Base-by-base conservation (phyloP, 2,113 vertebrate genomes). In the Macquaria australasica region DNA sequence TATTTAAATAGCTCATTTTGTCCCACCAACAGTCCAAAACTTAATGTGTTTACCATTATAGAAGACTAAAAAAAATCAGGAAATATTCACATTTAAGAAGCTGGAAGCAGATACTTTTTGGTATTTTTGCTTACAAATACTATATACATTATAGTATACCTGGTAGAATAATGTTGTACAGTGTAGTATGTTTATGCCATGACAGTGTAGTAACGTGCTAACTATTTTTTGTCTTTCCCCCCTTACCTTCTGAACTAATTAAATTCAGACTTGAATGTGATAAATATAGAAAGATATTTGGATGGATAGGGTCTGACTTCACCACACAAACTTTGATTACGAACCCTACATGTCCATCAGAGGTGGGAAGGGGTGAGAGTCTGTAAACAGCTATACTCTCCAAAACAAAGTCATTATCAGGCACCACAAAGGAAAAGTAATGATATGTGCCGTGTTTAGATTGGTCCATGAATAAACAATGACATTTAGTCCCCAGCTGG, bases 381-480 rank as follows among this genome's bases (percentile, higher is more conserved):
- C 5, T 48, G 3, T 73, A 25, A 80, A 71, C n/a, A 75, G 20
- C 16, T 31, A 34, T 34, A 34, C 66, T 79, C 28, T 63, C 18
- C 39, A 74, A 82, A 77, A 81, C 74, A 80, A 74, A 88, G 58
- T 58, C 15, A 72, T 83, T 53, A 79, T 25, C 67, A 74, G 45
- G 66, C 62, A 37, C 43, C 41, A 34, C 31, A 20, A 67, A 85
- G 43, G 9, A 39, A 84, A 81, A 81, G 63, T 77, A 84, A 85
- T 79, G 73, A 73, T 43, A 58, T 69, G 45, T 68, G 34, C 64
- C 48, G 21, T 8, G 21, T 84, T 88, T 72, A 76, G 74, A 82
- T 84, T 86, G 72, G 83, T 67, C 45, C 77, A 89, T 93, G 74
- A 90, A 93, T 89, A 91, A 91, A 85, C 73, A 87, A 89, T 83